phyloP scores from a whole-genome alignment of 2,113 vertebrate species.

The Caloenas nicobarica region DNA sequence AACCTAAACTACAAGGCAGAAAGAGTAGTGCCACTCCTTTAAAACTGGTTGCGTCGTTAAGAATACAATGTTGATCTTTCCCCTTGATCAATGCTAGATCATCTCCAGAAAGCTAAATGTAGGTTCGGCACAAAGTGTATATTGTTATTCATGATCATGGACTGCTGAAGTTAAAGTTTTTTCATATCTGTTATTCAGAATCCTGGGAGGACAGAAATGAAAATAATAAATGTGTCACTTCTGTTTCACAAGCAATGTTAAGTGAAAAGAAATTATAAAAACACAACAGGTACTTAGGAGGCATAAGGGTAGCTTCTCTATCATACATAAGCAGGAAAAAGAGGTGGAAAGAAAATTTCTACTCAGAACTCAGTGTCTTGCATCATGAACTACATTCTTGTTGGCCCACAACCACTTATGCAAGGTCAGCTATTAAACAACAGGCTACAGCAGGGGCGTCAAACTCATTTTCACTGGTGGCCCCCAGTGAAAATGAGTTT shows the following conservation, averaged over 20 bases:
- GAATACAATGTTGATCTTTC: neutral
- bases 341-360: neutral
- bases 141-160: accelerated
- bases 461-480: too few species aligned
- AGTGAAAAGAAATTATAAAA: neutral
- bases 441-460: neutral
- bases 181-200: neutral
- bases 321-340: neutral
- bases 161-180: neutral
- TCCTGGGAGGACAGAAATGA: neutral
- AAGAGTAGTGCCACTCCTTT: neutral
- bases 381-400: neutral
- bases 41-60: neutral
- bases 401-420: neutral
- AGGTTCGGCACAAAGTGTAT: neutral
- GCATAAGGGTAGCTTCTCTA: neutral
- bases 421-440: neutral
- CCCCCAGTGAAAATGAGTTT: too few species aligned
- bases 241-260: neutral
- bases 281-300: neutral
- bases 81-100: neutral
- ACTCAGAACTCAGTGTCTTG: neutral
- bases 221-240: neutral
- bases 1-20: neutral
- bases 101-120: neutral